Percentiles rank a stretch among this genome's conserved stretches.
phyloP scores from a whole-genome alignment of 2,888 invertebrate genomes.

The Leptogaster cylindrica region DNA sequence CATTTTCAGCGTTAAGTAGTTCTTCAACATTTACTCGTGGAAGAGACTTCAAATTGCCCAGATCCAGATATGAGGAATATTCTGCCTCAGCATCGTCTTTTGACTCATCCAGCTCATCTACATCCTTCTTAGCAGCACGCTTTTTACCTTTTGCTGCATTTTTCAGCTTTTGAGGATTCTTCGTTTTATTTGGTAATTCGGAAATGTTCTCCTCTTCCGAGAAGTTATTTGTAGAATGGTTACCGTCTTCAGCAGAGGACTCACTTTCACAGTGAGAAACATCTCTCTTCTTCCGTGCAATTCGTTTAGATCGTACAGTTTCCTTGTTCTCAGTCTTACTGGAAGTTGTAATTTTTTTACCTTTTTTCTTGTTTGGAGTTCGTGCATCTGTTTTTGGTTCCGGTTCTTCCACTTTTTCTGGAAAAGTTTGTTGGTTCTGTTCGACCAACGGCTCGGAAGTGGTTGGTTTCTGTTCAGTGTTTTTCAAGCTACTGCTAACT shows the following conservation, averaged over 20 bases:
- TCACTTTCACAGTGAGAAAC: slow-evolving; percentile 36
- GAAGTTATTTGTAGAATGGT: no score
- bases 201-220: neutral
- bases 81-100: slow-evolving; percentile 23
- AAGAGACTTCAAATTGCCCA: slow-evolving; percentile 53
- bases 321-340: neutral
- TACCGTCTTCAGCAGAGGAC: neutral
- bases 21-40: slow-evolving; percentile 57
- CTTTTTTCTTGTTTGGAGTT: neutral
- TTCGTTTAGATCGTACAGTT: no score
- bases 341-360: neutral
- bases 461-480: slow-evolving; percentile 25
- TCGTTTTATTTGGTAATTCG: neutral
- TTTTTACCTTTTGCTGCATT: neutral
- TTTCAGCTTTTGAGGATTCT: neutral
- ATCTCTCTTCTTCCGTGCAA: slow-evolving; percentile 1
- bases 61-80: slow-evolving; percentile 50
- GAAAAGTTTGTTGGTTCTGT: neutral
- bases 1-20: slow-evolving; percentile 63
- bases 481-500: slow-evolving; percentile 5
- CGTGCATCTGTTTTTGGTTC: neutral
- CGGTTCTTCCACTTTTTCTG: neutral
- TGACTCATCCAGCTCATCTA: neutral
- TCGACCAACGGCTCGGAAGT: neutral
- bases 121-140: neutral